Conservation (phyloP, 2,113 vertebrate genomes). For the Siniperca chuatsi region DNA sequence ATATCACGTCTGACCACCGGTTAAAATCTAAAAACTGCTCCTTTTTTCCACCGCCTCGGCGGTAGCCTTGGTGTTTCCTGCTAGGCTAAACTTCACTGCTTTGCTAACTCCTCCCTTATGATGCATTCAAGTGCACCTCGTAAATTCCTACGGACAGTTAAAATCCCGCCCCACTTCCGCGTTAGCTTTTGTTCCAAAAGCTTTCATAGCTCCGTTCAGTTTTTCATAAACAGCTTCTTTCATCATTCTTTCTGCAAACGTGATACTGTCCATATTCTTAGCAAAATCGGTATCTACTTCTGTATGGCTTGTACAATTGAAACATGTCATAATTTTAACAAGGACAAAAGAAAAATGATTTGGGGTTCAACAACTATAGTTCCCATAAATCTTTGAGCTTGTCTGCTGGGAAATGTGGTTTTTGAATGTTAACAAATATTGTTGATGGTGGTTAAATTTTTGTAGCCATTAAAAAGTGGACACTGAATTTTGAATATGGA, state of each 20-base stretch:
- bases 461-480: not conserved
- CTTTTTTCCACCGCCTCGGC: conserved; percentile 32
- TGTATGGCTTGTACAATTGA: not conserved
- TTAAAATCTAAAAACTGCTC: conserved; percentile 7
- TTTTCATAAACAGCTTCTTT: not conserved
- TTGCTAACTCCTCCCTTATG: conserved; percentile 72
- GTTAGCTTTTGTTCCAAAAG: not conserved
- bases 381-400: not conserved
- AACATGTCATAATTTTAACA: not conserved
- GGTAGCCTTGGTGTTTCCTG: conserved; percentile 77
- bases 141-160: not conserved
- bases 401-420: not conserved
- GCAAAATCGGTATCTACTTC: not conserved
- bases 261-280: no score
- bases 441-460: not conserved
- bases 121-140: conserved; percentile 60
- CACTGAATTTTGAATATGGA: no score
- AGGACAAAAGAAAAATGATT: not conserved
- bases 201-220: no score
- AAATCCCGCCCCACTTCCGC: conserved; percentile 26
- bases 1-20: not conserved
- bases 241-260: not conserved
- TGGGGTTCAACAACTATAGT: not conserved
- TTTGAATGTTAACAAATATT: not conserved
- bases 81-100: conserved; percentile 75